phyloP scores from a whole-genome alignment of 2,113 vertebrate species.

The Elephas maximus region DNA sequence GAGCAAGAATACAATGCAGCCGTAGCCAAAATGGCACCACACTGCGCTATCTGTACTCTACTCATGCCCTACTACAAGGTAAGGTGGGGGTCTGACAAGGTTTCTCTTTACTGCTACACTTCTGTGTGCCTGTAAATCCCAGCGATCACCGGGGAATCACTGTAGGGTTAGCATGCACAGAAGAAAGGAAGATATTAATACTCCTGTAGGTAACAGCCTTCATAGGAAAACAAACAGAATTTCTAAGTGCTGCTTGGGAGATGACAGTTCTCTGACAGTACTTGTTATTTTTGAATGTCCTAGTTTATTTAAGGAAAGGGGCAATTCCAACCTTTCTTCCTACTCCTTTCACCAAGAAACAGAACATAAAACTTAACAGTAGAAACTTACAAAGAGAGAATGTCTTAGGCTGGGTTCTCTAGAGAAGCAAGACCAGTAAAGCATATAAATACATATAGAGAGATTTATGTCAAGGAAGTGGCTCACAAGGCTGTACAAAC shows the following conservation, averaged over 20 bases:
- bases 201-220: background rate
- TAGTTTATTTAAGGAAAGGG: background rate
- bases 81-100: background rate
- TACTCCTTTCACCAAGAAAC: background rate
- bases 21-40: slow-evolving; percentile 91
- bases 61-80: slow-evolving; percentile 98
- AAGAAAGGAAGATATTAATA: background rate
- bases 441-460: too few relatives aligned
- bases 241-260: background rate
- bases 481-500: too few relatives aligned
- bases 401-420: too few relatives aligned
- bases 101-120: background rate
- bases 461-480: too few relatives aligned
- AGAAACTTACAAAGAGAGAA: background rate
- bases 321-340: background rate
- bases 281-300: slow-evolving; percentile 11
- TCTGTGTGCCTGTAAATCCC: background rate
- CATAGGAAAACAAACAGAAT: background rate
- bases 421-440: too few relatives aligned
- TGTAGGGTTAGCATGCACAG: background rate
- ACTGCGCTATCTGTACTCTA: slow-evolving; percentile 97
- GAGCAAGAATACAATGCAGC: slow-evolving; percentile 95
- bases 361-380: slow-evolving; percentile 23
- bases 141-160: background rate
- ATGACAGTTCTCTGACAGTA: background rate